Base-by-base conservation (phyloP, 2,113 vertebrate genomes). In the Arenaria interpres region DNA sequence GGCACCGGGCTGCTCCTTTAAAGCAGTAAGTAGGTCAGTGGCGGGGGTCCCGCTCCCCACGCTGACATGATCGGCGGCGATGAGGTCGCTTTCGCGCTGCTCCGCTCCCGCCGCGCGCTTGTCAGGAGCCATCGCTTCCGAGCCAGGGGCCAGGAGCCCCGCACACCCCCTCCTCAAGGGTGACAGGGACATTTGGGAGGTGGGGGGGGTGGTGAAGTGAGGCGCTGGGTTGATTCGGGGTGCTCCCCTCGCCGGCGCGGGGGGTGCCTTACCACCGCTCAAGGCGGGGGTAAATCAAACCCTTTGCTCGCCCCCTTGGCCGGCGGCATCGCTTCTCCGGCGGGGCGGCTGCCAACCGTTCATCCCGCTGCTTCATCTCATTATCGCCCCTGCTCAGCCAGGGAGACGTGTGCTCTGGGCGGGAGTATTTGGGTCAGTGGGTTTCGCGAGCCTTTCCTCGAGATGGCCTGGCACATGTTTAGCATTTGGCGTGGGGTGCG, bases 81-180 rank as follows among this genome's bases (percentile, higher is more conserved):
- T 97, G 96, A 96, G 97, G 97, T 97, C 86, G 76, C 89, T 98
- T 97, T 96, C 96, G 66, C 82, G 86, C 95, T 78, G 93, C 97
- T 92, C 80, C 41, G 83, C 94, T 97, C 97, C 95, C 10, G 53
- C 82, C 50, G 73, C 13, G 76, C 80, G 8, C 96, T 89, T 97
- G 98, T 97, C 98, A 97, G 94, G 94, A 98, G 93, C 85, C 90
- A 97, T 97, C 77, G 8, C 79, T 98, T 96, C 97, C 68, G 14
- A 96, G 59, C 80, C 81, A 93, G 69, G 81, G 88, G 76, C 93
- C 63, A 66, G 46, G 33, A 91, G 95, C 76, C 91, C 74, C 24
- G 1, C 3, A 16, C 41, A 41, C 85, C 39, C 27, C 17, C 24
- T 22, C 51, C 53, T 8, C 1, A 4, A 33, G 43, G 60, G 8